phyloP scores from a whole-genome alignment of 2,113 vertebrate species.

The Chloropsis hardwickii region DNA sequence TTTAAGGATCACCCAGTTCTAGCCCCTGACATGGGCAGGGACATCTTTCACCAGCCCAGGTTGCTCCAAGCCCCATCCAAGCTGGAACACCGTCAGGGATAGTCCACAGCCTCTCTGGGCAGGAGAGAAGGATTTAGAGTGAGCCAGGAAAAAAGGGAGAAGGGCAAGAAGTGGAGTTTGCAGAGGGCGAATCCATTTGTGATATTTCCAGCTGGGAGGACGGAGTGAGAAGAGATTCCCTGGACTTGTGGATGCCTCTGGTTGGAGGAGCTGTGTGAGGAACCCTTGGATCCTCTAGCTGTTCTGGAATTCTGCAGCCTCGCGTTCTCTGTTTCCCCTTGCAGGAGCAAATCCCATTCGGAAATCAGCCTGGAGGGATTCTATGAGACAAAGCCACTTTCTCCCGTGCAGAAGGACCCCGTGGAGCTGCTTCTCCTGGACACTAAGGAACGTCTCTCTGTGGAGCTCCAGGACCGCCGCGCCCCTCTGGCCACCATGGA shows the following conservation, averaged over 20 bases:
- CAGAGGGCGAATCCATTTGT: neutral
- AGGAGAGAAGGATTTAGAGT: neutral
- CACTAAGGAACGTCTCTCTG: constrained; percentile 87
- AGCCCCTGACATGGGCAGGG: neutral
- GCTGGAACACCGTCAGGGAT: neutral
- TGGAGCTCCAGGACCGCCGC: constrained; percentile 90
- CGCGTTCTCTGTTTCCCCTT: neutral
- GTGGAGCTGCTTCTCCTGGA: constrained; percentile 93
- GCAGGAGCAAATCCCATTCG: constrained; percentile 92
- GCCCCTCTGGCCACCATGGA: constrained; percentile 96
- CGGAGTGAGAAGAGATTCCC: rapidly evolving
- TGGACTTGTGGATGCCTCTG: neutral
- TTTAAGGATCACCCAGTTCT: neutral
- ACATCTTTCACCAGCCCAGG: neutral
- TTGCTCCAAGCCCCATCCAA: neutral
- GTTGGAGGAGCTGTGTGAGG: neutral
- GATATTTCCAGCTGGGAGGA: neutral
- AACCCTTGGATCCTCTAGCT: neutral
- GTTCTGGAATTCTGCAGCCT: neutral
- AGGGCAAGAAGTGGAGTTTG: neutral
- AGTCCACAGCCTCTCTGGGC: neutral
- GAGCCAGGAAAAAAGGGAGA: neutral
- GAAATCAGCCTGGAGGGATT: constrained; percentile 96
- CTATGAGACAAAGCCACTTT: constrained; percentile 86
- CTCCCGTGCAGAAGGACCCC: constrained; percentile 73